Evolutionary conservation across 2,797 vertebrate genomes (phyloP).

Genomic region (Gorsachius magnificus): DNA sequence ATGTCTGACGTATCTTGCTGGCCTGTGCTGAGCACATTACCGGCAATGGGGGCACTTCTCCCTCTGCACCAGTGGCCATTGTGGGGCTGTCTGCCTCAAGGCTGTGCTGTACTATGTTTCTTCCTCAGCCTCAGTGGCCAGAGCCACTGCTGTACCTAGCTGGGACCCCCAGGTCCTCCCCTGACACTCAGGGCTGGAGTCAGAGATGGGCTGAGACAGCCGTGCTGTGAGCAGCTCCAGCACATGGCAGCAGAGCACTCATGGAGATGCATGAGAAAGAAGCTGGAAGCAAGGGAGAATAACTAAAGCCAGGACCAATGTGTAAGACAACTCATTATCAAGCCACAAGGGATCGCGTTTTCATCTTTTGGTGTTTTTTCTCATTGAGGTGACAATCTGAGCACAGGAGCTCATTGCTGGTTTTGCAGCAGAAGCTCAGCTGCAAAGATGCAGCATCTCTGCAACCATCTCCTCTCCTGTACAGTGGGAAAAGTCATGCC

Average conservation of each 20-base stretch:
- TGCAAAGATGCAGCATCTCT: not conserved
- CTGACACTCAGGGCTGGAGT: not conserved
- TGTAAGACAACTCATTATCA: not conserved
- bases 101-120: not conserved
- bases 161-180: not conserved
- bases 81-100: not conserved
- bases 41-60: not conserved
- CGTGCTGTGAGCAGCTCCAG: fast-evolving
- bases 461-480: not conserved
- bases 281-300: not conserved
- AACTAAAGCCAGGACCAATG: not conserved
- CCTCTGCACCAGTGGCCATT: not conserved
- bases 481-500: not conserved
- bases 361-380: not conserved
- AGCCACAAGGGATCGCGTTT: not conserved
- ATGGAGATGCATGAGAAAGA: not conserved
- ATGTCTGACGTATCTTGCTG: not conserved
- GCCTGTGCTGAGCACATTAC: not conserved
- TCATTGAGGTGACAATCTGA: not conserved
- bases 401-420: not conserved
- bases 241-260: not conserved
- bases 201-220: not conserved
- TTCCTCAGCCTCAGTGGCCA: not conserved
- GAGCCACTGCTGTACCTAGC: not conserved
- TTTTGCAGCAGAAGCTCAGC: not conserved